These are phyloP conservation scores for Ophioderma brevispina DNA, from an alignment of 35 echinoderm and acorn worm genomes.

Conservation along the genomic window DNA sequence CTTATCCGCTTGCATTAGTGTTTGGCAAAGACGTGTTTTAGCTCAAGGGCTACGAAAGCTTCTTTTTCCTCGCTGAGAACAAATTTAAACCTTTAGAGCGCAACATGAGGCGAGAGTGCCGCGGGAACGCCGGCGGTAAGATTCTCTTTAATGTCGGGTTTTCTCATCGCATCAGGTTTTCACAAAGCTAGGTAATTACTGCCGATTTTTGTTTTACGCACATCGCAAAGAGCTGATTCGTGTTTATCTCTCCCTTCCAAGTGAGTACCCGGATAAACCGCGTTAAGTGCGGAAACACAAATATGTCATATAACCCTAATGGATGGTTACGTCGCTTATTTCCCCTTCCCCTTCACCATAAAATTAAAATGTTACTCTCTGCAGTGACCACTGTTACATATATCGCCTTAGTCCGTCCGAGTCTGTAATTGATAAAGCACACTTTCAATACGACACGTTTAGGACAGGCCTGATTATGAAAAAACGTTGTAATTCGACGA, in stretches of 20 bases:
- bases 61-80: background rate
- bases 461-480: no score
- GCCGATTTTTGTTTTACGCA: background rate
- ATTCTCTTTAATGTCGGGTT: slow-evolving; percentile 1
- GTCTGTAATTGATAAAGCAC: no score
- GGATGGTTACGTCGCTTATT: no score
- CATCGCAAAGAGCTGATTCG: no score
- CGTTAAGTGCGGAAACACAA: no score
- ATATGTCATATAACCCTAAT: no score
- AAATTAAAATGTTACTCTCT: no score
- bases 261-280: background rate
- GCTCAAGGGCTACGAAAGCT: background rate
- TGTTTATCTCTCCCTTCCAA: background rate
- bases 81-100: background rate
- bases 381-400: no score
- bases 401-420: no score
- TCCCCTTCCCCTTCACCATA: no score
- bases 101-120: background rate
- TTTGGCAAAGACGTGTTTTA: background rate
- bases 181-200: background rate
- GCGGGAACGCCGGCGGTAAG: background rate
- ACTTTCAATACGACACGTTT: no score
- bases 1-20: background rate
- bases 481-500: no score
- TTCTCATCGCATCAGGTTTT: background rate